phyloP scores from a whole-genome alignment of 2,113 vertebrate species.

The Propithecus coquereli region DNA sequence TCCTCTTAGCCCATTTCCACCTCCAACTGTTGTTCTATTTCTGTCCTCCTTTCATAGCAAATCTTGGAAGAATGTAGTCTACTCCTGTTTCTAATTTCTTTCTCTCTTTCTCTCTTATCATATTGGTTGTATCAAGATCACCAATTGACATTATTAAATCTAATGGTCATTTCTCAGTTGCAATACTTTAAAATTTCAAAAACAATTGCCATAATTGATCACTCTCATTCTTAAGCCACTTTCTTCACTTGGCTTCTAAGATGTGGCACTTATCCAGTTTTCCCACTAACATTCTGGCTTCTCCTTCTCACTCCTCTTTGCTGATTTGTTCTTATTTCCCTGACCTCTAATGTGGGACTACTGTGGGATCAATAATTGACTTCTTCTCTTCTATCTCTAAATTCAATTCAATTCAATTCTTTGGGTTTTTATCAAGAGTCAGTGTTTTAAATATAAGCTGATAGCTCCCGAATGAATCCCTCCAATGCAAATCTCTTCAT shows the following conservation, averaged over 20 bases:
- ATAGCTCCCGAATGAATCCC: not conserved
- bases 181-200: not conserved
- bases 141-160: not conserved
- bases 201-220: not conserved
- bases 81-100: not conserved
- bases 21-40: not conserved
- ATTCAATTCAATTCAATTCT: not conserved
- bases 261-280: not conserved
- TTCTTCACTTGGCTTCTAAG: not conserved
- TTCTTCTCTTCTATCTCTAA: not conserved
- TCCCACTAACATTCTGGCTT: not conserved
- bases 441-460: not conserved
- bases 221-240: not conserved
- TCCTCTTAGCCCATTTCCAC: not conserved
- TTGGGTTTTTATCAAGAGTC: not conserved
- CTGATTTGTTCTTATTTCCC: not conserved
- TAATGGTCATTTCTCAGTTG: not conserved
- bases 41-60: not conserved
- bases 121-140: not conserved
- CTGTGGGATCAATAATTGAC: not conserved
- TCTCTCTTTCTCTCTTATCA: not conserved
- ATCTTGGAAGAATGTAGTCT: not conserved
- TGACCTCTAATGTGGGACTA: not conserved
- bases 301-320: not conserved
- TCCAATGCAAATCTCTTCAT: not conserved